Conservation (phyloP, 2,113 vertebrate species). For the Uropsilus gracilis region DNA sequence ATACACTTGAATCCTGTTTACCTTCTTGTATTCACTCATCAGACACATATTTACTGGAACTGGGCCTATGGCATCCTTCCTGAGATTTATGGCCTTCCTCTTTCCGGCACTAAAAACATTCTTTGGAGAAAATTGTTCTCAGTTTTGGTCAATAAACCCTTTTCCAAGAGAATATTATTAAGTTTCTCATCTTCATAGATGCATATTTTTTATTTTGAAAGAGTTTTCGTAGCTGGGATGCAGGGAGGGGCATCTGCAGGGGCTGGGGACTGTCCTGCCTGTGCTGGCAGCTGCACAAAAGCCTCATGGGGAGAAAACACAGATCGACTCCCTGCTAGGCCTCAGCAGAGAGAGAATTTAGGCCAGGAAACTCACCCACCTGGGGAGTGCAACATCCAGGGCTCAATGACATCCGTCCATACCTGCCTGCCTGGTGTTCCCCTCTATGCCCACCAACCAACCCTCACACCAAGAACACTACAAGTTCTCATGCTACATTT, state of each 20-base stretch:
- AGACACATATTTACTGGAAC: neutral
- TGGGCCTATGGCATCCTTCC: neutral
- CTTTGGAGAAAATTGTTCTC: neutral
- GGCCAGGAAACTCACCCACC: neutral
- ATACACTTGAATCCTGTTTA: neutral
- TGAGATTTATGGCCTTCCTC: neutral
- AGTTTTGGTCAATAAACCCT: neutral
- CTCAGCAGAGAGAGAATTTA: neutral
- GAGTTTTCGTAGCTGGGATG: neutral
- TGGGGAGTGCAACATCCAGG: neutral
- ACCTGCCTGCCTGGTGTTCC: too few species aligned
- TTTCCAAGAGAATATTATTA: neutral
- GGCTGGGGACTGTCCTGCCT: too few species aligned
- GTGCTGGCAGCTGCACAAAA: fast-evolving
- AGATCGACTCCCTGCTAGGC: neutral
- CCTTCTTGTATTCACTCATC: neutral
- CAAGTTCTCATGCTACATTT: neutral
- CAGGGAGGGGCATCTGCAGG: neutral
- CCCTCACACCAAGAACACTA: too few species aligned
- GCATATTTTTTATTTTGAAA: neutral
- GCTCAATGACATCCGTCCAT: too few species aligned
- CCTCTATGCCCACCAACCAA: fast-evolving
- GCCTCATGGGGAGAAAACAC: neutral
- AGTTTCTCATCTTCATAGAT: neutral
- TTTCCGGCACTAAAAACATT: neutral